Conservation (phyloP, 2,797 vertebrate species). For the Hydrophis major region DNA sequence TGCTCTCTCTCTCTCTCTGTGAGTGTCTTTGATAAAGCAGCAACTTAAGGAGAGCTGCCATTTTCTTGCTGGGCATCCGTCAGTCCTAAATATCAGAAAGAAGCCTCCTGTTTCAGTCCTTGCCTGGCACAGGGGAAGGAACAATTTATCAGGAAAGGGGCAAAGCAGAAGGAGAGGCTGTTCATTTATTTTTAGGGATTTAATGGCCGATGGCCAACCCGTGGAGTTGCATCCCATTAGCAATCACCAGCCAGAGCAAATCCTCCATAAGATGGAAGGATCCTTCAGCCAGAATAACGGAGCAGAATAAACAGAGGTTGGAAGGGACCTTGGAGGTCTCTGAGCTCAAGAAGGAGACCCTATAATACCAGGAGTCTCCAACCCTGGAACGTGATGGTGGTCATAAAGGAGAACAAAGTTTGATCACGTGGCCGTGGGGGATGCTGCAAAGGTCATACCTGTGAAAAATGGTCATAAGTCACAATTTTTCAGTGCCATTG, state of each 20-base stretch:
- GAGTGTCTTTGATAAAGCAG: too few species aligned
- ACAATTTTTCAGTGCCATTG: not conserved
- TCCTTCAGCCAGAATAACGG: not conserved
- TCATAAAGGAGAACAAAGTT: not conserved
- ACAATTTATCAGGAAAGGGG: not conserved
- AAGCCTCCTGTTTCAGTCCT: not conserved
- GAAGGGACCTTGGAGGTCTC: not conserved
- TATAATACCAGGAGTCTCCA: too few species aligned
- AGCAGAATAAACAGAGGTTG: not conserved
- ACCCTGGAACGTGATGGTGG: too few species aligned
- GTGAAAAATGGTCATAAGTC: not conserved
- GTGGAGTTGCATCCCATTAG: not conserved
- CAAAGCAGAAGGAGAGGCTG: not conserved
- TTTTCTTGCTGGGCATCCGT: not conserved
- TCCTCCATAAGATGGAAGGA: not conserved
- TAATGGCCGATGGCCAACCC: not conserved
- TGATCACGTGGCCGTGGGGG: accelerated
- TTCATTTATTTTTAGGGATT: not conserved
- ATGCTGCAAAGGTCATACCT: not conserved
- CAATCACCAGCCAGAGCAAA: not conserved
- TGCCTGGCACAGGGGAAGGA: not conserved
- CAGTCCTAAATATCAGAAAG: not conserved
- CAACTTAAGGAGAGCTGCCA: not conserved
- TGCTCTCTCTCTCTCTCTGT: not conserved
- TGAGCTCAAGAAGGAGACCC: too few species aligned